Percentiles rank a stretch among this genome's conserved stretches.
Conservation (phyloP, 2,797 vertebrate species). For the Hirundo rustica region DNA sequence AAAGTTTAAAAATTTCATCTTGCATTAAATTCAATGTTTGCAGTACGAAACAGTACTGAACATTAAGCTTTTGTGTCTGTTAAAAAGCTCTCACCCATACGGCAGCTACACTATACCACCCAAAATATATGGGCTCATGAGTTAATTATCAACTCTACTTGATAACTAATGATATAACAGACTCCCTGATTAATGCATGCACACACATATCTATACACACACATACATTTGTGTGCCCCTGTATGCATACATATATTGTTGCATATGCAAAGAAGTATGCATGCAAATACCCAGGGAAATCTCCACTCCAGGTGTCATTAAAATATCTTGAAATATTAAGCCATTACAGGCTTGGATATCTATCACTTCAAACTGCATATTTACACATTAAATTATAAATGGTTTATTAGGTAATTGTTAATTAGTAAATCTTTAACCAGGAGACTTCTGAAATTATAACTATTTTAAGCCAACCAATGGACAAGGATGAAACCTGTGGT, state of each 20-base stretch:
- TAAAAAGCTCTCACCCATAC: neutral
- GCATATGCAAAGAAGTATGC: neutral
- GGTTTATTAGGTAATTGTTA: conserved; percentile 15
- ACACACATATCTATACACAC: neutral
- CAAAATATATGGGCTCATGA: neutral
- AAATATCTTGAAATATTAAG: neutral
- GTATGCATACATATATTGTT: neutral
- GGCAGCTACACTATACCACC: neutral
- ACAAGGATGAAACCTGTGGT: neutral
- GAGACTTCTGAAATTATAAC: neutral
- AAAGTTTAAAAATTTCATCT: neutral
- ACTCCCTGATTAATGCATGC: neutral
- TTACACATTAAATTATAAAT: conserved; percentile 26
- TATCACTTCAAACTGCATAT: neutral
- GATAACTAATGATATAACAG: neutral
- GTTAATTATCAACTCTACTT: neutral
- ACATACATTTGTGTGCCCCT: neutral
- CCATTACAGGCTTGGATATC: neutral
- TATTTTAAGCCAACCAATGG: conserved; percentile 1
- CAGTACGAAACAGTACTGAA: neutral
- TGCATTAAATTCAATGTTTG: neutral
- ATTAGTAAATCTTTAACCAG: neutral
- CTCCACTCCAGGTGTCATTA: neutral
- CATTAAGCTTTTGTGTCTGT: neutral
- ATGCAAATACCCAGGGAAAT: neutral